Evolutionary conservation across 2,113 vertebrate species (phyloP), one percentile per base, ranked within the genome.

Genomic region (Salvelinus sp.): DNA sequence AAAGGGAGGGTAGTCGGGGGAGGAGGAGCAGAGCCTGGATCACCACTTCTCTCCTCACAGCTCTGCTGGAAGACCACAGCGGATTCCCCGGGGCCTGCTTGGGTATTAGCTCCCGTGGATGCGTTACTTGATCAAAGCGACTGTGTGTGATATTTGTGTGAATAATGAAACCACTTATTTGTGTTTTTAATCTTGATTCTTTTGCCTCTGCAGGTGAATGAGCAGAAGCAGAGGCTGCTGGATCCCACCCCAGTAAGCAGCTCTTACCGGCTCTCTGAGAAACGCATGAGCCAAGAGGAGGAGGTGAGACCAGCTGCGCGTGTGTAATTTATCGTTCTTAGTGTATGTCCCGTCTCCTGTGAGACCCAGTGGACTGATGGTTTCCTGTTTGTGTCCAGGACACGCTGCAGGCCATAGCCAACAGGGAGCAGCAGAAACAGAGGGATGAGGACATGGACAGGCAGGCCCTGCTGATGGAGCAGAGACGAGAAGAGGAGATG

Each of bases 391-490:
- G 18, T 67, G n/a, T 74, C 0, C 77, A 96, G 96, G 94, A 94
- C 58, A 91, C 87, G 50, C 91, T 93, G 0, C 89, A 84, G 9
- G 76, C 89, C 20, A 82, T 92, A 30, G 82, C 77, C 44, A 93
- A 94, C 0, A 80, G 93, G 79, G 96, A 96, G 79, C 96, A 92
- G 81, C 95, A 89, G 80, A 96, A 92, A 81, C 95, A 89, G 83
- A 96, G 85, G 64, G 96, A 98, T n/a, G 96, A 96, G 68, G 97
- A 98, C 22, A 90, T 96, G 77, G 95, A 98, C 64, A 93, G 96
- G 30, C 96, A 97, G 76, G 93, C 95, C 65, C 92, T 98, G 16
- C 85, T 98, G 69, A 95, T 96, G 0, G 96, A 97, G 83, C 97
- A 98, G 92, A 95, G 95, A 44, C 94, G 93, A 69, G 97, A 99